A percentile compares a stretch with the other conserved stretches of the same genome.
Evolutionary conservation across 2,113 vertebrate species (phyloP).

Genomic region (Thermophis baileyi): DNA sequence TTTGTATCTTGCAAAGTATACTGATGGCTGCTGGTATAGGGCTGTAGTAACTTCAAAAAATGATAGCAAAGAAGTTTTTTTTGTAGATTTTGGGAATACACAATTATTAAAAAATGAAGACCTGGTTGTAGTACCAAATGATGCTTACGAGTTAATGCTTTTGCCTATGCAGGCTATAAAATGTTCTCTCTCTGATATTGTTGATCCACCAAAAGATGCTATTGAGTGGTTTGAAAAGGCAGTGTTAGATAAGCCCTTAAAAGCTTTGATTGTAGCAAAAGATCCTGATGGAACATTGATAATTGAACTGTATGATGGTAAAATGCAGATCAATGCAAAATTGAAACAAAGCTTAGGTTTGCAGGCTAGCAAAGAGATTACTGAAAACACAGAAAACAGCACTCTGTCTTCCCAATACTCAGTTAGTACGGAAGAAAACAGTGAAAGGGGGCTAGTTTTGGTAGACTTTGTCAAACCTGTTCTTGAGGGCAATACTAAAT

Average conservation of each 20-base stretch:
- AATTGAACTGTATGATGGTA: conserved; percentile 82
- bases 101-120: conserved; percentile 68
- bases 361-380: background rate
- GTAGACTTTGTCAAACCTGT: background rate
- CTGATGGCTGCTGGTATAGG: conserved; percentile 86
- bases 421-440: conserved; percentile 19
- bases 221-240: conserved; percentile 79
- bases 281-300: conserved; percentile 81
- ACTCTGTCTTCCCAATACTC: background rate
- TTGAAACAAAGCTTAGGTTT: conserved; percentile 74
- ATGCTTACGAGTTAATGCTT: conserved; percentile 79
- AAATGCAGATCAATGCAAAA: conserved; percentile 77
- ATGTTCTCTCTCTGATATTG: conserved; percentile 81
- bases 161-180: conserved; percentile 87
- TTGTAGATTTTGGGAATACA: conserved; percentile 93
- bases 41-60: conserved; percentile 72
- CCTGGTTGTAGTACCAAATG: conserved; percentile 79
- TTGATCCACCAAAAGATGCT: conserved; percentile 67
- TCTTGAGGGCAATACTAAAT: conserved; percentile 31
- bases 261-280: conserved; percentile 80
- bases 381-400: background rate
- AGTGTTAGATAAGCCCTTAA: conserved; percentile 71
- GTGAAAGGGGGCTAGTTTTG: background rate
- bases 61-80: conserved; percentile 74
- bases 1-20: conserved; percentile 87